Conservation (phyloP, 2,113 vertebrate genomes). For the Athene cunicularia region DNA sequence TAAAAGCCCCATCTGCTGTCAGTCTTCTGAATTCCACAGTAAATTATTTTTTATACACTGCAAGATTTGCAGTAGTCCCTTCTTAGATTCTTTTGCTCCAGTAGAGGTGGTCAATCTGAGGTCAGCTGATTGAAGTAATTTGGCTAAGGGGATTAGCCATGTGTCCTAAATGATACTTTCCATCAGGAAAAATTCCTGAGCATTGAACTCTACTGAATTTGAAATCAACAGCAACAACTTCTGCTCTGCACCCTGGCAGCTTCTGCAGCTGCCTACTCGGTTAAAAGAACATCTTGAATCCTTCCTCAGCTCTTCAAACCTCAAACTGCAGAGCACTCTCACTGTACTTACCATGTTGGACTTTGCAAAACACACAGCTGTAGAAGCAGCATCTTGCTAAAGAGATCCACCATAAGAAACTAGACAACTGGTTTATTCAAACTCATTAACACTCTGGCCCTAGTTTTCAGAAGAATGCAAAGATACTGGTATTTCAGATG, state of each 20-base stretch:
- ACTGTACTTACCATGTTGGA: not conserved
- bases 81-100: not conserved
- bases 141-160: not conserved
- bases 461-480: not conserved
- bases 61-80: not conserved
- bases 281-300: not conserved
- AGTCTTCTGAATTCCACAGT: not conserved
- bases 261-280: not conserved
- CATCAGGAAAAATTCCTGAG: not conserved
- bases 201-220: not conserved
- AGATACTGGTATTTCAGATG: not conserved
- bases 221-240: not conserved
- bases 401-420: not conserved
- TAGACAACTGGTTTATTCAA: not conserved
- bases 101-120: accelerated
- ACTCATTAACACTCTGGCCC: not conserved
- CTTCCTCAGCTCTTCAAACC: not conserved
- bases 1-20: slow-evolving; percentile 11
- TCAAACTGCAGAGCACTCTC: not conserved
- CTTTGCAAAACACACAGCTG: not conserved
- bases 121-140: not conserved
- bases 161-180: not conserved
- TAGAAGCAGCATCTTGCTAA: not conserved
- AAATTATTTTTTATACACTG: not conserved
- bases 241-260: not conserved